phyloP scores from a whole-genome alignment of 2,113 vertebrate species.

The Ifrita kowaldi region DNA sequence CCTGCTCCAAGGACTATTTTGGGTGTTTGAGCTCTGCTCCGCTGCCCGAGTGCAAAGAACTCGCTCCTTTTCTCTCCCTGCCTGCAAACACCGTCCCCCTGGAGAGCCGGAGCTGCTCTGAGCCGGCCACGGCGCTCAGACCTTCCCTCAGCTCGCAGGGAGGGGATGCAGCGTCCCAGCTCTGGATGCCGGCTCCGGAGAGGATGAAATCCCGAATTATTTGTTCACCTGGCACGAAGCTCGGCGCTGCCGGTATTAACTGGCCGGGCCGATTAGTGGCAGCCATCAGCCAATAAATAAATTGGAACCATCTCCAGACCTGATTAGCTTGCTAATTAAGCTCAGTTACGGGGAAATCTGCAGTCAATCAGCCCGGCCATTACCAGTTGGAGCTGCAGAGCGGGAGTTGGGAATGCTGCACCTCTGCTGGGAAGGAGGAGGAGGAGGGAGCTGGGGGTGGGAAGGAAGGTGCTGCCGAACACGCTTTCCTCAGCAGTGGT shows the following conservation, averaged over 20 bases:
- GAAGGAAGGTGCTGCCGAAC: background rate
- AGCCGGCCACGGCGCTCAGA: background rate
- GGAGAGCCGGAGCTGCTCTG: background rate
- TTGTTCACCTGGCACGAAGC: conserved; percentile 2
- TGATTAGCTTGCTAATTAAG: conserved; percentile 67
- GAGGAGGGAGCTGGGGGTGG: background rate
- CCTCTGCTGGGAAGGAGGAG: background rate
- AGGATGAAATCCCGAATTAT: background rate
- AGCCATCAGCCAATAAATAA: conserved; percentile 55
- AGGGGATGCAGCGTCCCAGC: background rate
- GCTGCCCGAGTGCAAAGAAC: background rate
- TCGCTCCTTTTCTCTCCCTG: background rate
- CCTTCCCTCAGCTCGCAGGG: accelerated
- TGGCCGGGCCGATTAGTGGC: conserved; percentile 38
- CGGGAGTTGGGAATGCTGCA: background rate
- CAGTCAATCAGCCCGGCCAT: conserved; percentile 34
- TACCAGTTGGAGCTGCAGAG: conserved; percentile 12
- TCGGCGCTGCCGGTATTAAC: background rate
- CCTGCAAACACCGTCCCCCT: background rate
- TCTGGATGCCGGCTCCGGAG: background rate
- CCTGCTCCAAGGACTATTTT: background rate
- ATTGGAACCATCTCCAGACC: conserved; percentile 57
- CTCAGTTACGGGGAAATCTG: conserved; percentile 58
- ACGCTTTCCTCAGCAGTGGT: background rate
- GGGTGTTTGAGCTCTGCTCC: background rate